Evolutionary conservation across 2,113 vertebrate genomes (phyloP), one percentile per base, ranked within the genome.

Genomic region (Trematocara marginatum): DNA sequence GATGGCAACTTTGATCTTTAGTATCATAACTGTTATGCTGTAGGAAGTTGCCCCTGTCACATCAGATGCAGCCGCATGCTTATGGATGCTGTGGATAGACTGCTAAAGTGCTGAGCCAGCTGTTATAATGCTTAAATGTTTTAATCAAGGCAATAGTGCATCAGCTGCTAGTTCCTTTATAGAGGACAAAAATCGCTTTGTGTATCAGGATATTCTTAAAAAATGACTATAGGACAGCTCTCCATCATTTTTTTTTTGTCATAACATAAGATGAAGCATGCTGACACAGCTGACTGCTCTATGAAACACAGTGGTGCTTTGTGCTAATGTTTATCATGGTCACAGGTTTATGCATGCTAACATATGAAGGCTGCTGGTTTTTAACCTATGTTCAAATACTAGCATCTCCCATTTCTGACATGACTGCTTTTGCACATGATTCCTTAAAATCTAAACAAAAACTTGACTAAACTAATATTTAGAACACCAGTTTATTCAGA

Each of bases 1-100:
- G 86, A 93, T 83, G 88, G 56, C 23, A 29, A 45, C 84, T 90
- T 86, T 88, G 90, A 93, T 94, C 90, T 93, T 92, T 91, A 80
- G 92, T 94, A 88, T 91, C 49, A 83, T 88, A 91, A 89, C 83
- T 81, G 40, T 80, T 87, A 64, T 88, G 82, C 90, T 86, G 52
- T 59, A 29, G 61, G 90, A 92, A 92, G 90, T 20, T 80, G 81
- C 59, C 29, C 86, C 53, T 35, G 47, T 84, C 53, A 16, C 51
- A 59, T 84, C 78, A 87, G 87, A 81, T 85, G 74, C 79, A 88
- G 20, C 13, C 2, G n/a, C 42, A 71, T 85, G 47, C 59, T 51
- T 66, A 74, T 7, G 16, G 81, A 26, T 54, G 56, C 64, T 40
- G 45, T 78, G 34, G 66, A 66, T 79, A 81, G 51, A 69, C 69